Evolutionary conservation across 2,797 vertebrate genomes (phyloP).

Genomic region (Toxotes lorentzi): DNA sequence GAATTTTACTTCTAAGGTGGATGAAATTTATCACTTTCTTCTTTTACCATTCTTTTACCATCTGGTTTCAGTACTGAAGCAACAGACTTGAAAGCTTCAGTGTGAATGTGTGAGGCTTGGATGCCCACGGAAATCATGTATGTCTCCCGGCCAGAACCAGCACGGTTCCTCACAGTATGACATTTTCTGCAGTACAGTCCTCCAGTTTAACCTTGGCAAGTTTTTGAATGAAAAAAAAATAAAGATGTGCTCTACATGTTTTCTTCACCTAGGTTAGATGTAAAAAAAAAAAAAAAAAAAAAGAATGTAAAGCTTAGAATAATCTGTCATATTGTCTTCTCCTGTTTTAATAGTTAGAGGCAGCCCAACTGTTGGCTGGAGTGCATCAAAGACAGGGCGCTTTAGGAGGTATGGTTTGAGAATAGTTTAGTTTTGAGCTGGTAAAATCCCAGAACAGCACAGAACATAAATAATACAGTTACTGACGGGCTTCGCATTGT

Average conservation of each 20-base stretch:
- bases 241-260: neutral
- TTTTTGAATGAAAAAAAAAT: neutral
- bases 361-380: too few relatives aligned
- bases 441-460: neutral
- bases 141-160: slow-evolving; percentile 26
- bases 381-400: too few relatives aligned
- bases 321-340: too few relatives aligned
- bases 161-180: slow-evolving; percentile 26
- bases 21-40: slow-evolving; percentile 2
- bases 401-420: too few relatives aligned
- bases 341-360: too few relatives aligned
- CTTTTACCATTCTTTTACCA: neutral
- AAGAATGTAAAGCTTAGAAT: too few relatives aligned
- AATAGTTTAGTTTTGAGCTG: slow-evolving; percentile 4
- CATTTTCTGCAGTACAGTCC: neutral
- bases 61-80: slow-evolving; percentile 9
- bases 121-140: neutral
- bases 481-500: neutral
- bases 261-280: neutral
- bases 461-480: neutral
- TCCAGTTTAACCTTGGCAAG: slow-evolving; percentile 34
- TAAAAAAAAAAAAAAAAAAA: too few relatives aligned
- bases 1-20: slow-evolving; percentile 3
- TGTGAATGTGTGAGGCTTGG: slow-evolving; percentile 1
- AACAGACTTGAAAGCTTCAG: slow-evolving; percentile 6